These are phyloP conservation scores for Odocoileus virginianus DNA, from an alignment of 2,113 vertebrate genomes.

Conservation along the genomic window DNA sequence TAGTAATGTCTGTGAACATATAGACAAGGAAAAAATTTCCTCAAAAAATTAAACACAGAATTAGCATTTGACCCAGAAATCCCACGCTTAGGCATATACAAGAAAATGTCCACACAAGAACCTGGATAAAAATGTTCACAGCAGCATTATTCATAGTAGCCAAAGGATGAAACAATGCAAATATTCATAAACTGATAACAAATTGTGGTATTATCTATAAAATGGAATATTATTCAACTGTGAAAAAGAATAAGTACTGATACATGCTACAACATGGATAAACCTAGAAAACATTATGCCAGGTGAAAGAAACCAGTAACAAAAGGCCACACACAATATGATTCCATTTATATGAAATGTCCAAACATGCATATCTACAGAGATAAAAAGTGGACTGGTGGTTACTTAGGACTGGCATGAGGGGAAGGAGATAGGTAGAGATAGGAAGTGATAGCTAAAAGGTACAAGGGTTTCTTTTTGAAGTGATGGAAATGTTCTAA, in stretches of 20 bases:
- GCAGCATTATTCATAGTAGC: background rate
- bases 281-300: background rate
- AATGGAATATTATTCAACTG: background rate
- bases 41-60: background rate
- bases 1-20: background rate
- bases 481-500: background rate
- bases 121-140: background rate
- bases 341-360: background rate
- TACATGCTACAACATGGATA: background rate
- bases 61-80: background rate
- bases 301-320: background rate
- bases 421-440: background rate
- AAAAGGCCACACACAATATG: background rate
- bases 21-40: background rate
- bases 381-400: background rate
- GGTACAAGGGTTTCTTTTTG: background rate
- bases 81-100: background rate
- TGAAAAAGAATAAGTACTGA: background rate
- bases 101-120: background rate
- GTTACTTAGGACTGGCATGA: background rate
- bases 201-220: background rate
- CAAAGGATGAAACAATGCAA: background rate
- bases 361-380: background rate
- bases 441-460: background rate
- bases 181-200: background rate